Evolutionary conservation across 2,797 vertebrate species (phyloP).

Genomic region (Phrynocephalus guinanensis): DNA sequence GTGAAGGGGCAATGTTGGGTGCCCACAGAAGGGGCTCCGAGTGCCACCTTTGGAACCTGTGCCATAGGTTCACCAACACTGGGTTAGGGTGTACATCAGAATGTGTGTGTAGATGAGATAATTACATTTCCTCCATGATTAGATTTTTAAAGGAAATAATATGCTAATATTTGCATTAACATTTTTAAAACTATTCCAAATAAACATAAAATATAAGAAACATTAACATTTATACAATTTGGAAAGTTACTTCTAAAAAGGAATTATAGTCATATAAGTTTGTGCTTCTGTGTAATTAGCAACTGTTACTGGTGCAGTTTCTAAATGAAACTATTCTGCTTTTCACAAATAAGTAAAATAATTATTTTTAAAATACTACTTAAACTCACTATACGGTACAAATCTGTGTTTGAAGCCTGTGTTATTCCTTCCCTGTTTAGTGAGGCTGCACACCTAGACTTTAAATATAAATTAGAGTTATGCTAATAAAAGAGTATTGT

Average conservation of each 20-base stretch:
- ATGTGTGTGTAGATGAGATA: not conserved
- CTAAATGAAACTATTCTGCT: not conserved
- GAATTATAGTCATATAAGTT: not conserved
- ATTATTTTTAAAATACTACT: not conserved
- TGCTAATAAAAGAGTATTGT: not conserved
- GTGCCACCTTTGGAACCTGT: too few relatives aligned
- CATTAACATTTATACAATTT: not conserved
- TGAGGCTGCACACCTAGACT: not conserved
- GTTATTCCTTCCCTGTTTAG: not conserved
- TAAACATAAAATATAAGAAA: not conserved
- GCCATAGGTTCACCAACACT: not conserved
- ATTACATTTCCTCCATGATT: not conserved
- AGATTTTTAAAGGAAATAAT: not conserved
- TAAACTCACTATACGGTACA: too few relatives aligned
- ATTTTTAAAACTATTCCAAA: not conserved
- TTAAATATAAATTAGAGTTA: not conserved
- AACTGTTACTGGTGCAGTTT: not conserved
- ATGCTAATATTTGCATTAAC: not conserved
- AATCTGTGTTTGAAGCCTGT: too few relatives aligned
- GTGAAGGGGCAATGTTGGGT: too few relatives aligned
- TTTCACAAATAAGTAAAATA: not conserved
- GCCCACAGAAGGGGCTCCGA: too few relatives aligned
- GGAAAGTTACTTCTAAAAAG: conserved; percentile 25
- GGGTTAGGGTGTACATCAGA: not conserved
- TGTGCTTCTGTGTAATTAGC: not conserved